Evolutionary conservation across 1,140 invertebrate species (phyloP), one percentile per base, ranked within the genome.

Genomic region (Nylanderia fulva): DNA sequence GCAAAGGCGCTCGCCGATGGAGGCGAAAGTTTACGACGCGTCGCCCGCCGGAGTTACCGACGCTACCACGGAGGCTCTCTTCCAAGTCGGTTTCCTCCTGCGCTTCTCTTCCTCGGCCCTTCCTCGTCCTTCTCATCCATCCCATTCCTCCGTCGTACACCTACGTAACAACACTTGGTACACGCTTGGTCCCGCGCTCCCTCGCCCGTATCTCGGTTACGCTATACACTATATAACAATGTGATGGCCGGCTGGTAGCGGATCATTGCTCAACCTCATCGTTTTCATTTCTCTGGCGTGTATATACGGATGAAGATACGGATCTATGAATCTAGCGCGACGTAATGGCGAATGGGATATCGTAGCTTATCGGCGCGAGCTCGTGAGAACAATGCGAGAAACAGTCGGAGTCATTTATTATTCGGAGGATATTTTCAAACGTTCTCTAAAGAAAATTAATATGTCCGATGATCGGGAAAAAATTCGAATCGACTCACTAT

Each of bases 21-120:
- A 94, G 91, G 92, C 92, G 92, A 93, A 93, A 92, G 91, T 94
- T 94, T 94, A 94, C 93, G 93, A 93, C 92, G 92, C 93, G 92
- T 92, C 93, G 91, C 86, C 88, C 90, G 88, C 86, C 92, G 90
- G 91, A 93, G 91, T 93, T 93, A 93, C 92, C 90, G 91, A 93
- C 92, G 92, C 93, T 94, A 93, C 93, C 91, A 92, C 90, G 89
- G 88, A 85, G 89, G 84, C 88, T 69, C 48, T 79, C 63, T 36
- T 84, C 77, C 77, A 63, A 54, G 45, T 80, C 72, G n/a, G 33
- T 39, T 77, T 88, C 86, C 83, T 88, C 86, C 72, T 61, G 71
- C 48, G 56, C 33, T 56, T 77, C 66, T 36, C 39, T 8, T 42
- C 13, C 42, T 9, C 11, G 9, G 11, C 11, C 42, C 11, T 45